Evolutionary conservation across 2,888 invertebrate species (phyloP).

Genomic region (Bibio marci): DNA sequence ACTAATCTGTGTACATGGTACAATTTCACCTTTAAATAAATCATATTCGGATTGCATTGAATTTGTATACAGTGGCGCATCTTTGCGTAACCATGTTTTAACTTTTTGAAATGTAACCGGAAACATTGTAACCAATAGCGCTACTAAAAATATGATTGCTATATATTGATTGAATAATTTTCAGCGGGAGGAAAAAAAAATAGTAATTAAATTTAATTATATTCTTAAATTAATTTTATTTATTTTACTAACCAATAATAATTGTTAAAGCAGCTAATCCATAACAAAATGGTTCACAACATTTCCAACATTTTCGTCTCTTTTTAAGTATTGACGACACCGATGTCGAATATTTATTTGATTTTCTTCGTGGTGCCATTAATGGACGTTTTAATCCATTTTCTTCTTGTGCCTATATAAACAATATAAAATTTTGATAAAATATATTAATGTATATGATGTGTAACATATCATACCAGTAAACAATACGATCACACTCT

Average conservation of each 20-base stretch:
- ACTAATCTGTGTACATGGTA: slow-evolving; percentile 27
- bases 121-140: slow-evolving; percentile 44
- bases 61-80: slow-evolving; percentile 7
- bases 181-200: background rate
- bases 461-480: too few species aligned
- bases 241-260: slow-evolving; percentile 30
- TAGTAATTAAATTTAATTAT: slow-evolving; percentile 2
- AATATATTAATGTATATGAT: too few species aligned
- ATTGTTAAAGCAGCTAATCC: slow-evolving; percentile 40
- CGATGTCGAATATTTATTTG: slow-evolving; percentile 30
- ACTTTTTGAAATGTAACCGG: slow-evolving; percentile 43
- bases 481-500: too few species aligned
- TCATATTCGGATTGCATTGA: slow-evolving; percentile 11
- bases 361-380: slow-evolving; percentile 53
- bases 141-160: slow-evolving; percentile 43
- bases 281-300: slow-evolving; percentile 49
- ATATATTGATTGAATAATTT: slow-evolving; percentile 16
- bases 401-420: slow-evolving; percentile 40
- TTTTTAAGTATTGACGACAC: slow-evolving; percentile 34
- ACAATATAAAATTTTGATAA: background rate
- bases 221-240: background rate
- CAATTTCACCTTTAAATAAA: slow-evolving; percentile 21
- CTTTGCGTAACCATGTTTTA: slow-evolving; percentile 36
- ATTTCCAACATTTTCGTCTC: slow-evolving; percentile 31
- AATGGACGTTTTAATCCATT: slow-evolving; percentile 51